Percentiles rank a stretch among this genome's conserved stretches.
These are phyloP conservation scores for Xanthostigma xanthostigma DNA, from an alignment of 2,888 invertebrate species.

Conservation along the genomic window DNA sequence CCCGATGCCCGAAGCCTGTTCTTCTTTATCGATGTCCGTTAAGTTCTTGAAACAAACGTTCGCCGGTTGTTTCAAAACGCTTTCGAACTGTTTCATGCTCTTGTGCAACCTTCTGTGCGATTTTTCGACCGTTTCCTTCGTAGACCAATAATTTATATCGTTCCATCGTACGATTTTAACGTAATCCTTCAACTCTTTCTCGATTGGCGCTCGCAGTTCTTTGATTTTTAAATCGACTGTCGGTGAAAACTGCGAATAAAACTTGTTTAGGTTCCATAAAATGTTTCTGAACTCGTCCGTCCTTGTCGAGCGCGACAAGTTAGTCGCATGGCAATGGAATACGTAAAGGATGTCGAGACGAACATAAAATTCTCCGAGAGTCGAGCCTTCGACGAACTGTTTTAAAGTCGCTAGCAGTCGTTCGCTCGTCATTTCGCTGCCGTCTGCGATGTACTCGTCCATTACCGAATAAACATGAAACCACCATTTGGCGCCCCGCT, in stretches of 20 bases:
- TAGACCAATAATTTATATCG: conserved; percentile 87
- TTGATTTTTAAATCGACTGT: conserved; percentile 50
- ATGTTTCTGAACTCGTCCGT: conserved; percentile 44
- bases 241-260: conserved; percentile 64
- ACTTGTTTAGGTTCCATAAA: conserved; percentile 69
- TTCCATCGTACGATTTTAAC: conserved; percentile 92
- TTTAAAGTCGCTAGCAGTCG: conserved; percentile 47
- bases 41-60: conserved; percentile 30
- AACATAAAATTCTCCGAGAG: conserved; percentile 68
- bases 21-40: conserved; percentile 25
- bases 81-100: conserved; percentile 71
- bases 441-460: conserved; percentile 38
- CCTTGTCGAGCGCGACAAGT: conserved; percentile 32
- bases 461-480: conserved; percentile 67
- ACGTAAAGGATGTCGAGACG: conserved; percentile 62
- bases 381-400: conserved; percentile 69
- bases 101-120: conserved; percentile 79
- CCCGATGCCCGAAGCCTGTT: conserved; percentile 39
- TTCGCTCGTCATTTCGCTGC: conserved; percentile 18
- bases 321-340: conserved; percentile 66
- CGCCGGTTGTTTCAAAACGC: conserved; percentile 37
- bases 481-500: conserved; percentile 75
- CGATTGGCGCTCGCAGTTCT: conserved; percentile 62
- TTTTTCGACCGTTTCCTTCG: conserved; percentile 77
- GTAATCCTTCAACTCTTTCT: conserved; percentile 82